These are phyloP conservation scores for Aproaerema taeniolella DNA, from an alignment of 2,888 invertebrate species.

Conservation along the genomic window DNA sequence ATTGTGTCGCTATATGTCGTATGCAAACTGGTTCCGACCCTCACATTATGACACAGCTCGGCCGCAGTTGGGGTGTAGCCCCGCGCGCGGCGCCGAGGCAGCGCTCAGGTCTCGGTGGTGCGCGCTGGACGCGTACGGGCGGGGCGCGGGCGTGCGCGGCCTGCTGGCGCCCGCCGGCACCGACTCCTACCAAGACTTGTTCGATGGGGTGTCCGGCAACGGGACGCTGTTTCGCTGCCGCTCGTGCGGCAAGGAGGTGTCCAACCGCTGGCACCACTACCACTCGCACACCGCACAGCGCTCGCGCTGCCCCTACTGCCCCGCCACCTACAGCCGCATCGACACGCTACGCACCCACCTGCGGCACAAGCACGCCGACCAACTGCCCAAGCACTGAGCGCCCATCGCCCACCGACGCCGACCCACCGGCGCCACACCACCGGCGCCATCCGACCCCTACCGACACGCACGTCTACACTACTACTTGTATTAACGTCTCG, in stretches of 20 bases:
- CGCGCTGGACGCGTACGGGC: conserved; percentile 22
- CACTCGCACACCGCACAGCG: conserved; percentile 89
- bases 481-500: conserved; percentile 1
- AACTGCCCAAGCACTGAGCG: conserved; percentile 64
- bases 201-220: conserved; percentile 83
- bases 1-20: conserved; percentile 30
- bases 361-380: conserved; percentile 83
- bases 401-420: conserved; percentile 18
- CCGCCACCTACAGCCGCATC: conserved; percentile 91
- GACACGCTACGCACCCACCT: conserved; percentile 91
- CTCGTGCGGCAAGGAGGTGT: conserved; percentile 90
- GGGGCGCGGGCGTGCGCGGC: conserved; percentile 57
- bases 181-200: conserved; percentile 91
- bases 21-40: neutral
- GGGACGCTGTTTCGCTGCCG: conserved; percentile 88
- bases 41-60: conserved; percentile 7
- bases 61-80: conserved; percentile 15
- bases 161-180: conserved; percentile 41
- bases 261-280: conserved; percentile 93
- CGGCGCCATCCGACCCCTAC: conserved; percentile 29
- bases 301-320: conserved; percentile 89
- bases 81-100: conserved; percentile 2
- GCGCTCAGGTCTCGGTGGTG: neutral
- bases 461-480: conserved; percentile 21
- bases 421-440: conserved; percentile 22